Base-by-base conservation (phyloP, 1,140 invertebrate species). In the Bombus turneri region DNA sequence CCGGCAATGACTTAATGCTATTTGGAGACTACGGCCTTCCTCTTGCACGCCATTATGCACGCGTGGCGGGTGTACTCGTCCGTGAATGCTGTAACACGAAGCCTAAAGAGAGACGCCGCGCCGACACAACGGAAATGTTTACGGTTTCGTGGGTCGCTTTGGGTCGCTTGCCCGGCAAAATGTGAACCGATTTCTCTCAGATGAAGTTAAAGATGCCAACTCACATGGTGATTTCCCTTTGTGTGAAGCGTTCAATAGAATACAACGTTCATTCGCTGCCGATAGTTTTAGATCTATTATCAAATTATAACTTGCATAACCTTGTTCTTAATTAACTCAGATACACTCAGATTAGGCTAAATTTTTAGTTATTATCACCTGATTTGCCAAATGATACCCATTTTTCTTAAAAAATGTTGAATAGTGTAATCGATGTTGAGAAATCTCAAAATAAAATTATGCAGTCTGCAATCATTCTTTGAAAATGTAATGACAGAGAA, bases 1-100 rank as follows among this genome's bases (percentile, higher is more conserved):
- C 82, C 82, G 87, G 90, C 90, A 91, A 89, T 88, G 88, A 91
- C 86, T 91, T 91, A 91, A 91, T 91, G 86, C 90, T 91, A 91
- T 91, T 91, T 90, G 82, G 90, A 85, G 86, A 69, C 83, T 43
- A 39, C 64, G 62, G 71, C 81, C 73, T 77, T 43, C 53, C 75
- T 68, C 69, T 86, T 89, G 75, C 81, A 79, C 87, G 85, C 78
- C 85, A 86, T 86, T 89, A 84, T 91, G 83, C 87, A 84, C 82
- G 79, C 79, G 89, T 86, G 89, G 87, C 87, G 87, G 57, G 78
- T 79, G 71, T 82, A 66, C 78, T 90, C 77, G 81, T n/a, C 78
- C 83, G 83, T 88, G 86, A 86, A 90, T 81, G 88, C 85, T 75
- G 87, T 74, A 90, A 87, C 84, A 80, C 81, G 71, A 78, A 39